Evolutionary conservation across 2,113 vertebrate species (phyloP).

Genomic region (Tachuris rubrigastra): DNA sequence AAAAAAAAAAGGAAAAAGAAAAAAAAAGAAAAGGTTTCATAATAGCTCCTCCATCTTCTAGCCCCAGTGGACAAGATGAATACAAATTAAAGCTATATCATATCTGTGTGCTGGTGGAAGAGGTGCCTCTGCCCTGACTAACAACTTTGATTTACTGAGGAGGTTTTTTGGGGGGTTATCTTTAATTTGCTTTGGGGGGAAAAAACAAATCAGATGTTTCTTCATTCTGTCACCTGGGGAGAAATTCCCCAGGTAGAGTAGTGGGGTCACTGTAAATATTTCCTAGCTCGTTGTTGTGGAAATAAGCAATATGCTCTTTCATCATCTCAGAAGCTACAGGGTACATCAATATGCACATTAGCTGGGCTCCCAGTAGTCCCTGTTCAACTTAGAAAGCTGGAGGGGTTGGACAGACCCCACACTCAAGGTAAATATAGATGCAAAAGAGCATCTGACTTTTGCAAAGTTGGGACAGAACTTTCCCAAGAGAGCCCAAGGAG

Average conservation of each 20-base stretch:
- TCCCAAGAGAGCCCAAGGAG: neutral
- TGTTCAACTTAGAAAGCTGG: neutral
- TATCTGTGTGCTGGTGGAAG: neutral
- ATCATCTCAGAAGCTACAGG: constrained; percentile 24
- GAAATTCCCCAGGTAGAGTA: constrained; percentile 49
- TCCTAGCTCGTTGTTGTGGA: constrained; percentile 38
- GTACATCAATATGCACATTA: constrained; percentile 27
- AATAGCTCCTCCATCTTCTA: constrained; percentile 61
- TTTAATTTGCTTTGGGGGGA: neutral
- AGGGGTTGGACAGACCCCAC: neutral
- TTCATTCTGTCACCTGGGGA: constrained; percentile 14
- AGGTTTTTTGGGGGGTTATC: neutral
- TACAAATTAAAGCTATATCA: constrained; percentile 49
- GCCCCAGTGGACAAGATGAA: constrained; percentile 22
- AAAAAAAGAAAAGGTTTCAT: neutral
- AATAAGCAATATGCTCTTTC: constrained; percentile 48
- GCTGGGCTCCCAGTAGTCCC: neutral
- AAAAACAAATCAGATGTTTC: neutral
- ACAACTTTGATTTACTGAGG: neutral
- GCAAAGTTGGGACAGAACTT: constrained; percentile 5
- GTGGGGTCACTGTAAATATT: neutral
- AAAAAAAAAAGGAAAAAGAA: neutral
- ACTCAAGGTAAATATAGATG: neutral
- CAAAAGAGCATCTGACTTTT: neutral
- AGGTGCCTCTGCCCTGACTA: neutral